A percentile compares a stretch with the other conserved stretches of the same genome.
Evolutionary conservation across 1,140 invertebrate species (phyloP).

Genomic region (Zophobas atratus): DNA sequence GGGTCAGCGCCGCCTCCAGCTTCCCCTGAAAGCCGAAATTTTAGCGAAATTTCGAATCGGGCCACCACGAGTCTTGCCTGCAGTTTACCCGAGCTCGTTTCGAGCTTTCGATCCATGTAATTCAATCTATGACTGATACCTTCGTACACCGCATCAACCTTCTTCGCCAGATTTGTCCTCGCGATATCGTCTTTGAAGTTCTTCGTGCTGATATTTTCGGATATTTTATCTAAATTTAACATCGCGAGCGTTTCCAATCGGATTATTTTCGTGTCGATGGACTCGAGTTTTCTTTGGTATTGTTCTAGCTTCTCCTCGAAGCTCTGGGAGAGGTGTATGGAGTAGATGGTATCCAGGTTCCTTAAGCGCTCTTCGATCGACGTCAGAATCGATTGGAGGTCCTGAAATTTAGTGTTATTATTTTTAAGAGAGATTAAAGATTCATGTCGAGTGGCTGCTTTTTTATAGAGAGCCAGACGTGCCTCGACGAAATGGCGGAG

Average conservation of each 20-base stretch:
- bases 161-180: constrained; percentile 65
- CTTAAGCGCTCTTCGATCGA: constrained; percentile 73
- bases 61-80: constrained; percentile 58
- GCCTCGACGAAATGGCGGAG: no score
- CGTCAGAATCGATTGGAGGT: constrained; percentile 67
- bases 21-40: constrained; percentile 56
- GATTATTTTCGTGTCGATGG: constrained; percentile 72
- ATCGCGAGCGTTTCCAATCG: constrained; percentile 66
- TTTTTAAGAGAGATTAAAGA: neutral
- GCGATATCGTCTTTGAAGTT: constrained; percentile 68
- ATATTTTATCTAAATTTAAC: constrained; percentile 66
- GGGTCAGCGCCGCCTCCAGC: constrained; percentile 55
- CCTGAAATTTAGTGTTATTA: constrained; percentile 61
- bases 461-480: neutral
- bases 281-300: constrained; percentile 69
- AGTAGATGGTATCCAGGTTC: constrained; percentile 70
- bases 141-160: constrained; percentile 67
- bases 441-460: neutral
- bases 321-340: constrained; percentile 63
- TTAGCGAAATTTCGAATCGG: neutral
- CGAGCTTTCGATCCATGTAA: constrained; percentile 67
- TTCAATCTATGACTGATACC: constrained; percentile 66
- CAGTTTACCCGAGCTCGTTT: constrained; percentile 63
- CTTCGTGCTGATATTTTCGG: constrained; percentile 66
- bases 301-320: constrained; percentile 70